Base-by-base conservation (phyloP, 2,888 invertebrate species). In the Cataglyphis albicans region DNA sequence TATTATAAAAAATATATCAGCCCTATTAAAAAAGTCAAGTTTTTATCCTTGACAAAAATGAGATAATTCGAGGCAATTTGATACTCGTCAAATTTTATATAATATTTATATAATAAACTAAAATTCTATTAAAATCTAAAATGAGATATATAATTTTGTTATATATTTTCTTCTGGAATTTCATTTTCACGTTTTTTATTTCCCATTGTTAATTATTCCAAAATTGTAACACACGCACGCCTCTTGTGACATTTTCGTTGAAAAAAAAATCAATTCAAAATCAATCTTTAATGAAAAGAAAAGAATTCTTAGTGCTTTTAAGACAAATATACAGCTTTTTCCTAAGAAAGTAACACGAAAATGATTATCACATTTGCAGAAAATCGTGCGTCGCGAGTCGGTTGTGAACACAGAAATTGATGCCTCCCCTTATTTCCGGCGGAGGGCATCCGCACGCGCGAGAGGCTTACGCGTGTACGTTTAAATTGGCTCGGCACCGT, bases 401-500 rank as follows among this genome's bases (percentile, higher is more conserved):
- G 76, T 9, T 52, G 67, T 12, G 67, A 78, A 75, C 81, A 67
- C 86, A 87, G 87, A 88, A 87, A 89, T 86, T 86, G 87, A 64
- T 64, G 82, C 84, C 48, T 82, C 74, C 81, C 74, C 75, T 76
- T 52, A 83, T 78, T 85, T 88, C 85, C 88, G 86, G 84, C 65
- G 59, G 52, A 35, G n/a, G 25, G 67, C 73, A 75, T 78, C 76
- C 52, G 52, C 35, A 55, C 83, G 84, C 84, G 84, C 87, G 85
- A 84, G 86, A 85, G 81, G 89, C 83, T 90, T 80, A 84, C 84
- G 89, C 90, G 89, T 87, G n/a, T n/a, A 88, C 88, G 90, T 87
- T 76, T 88, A 88, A 91, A 91, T 90, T 89, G 91, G 86, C 88
- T 88, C 88, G 90, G 89, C 87, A 85, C 88, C 81, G 91, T 94